phyloP scores from a whole-genome alignment of 2,113 vertebrate genomes.

The Neolamprologus modestus region DNA sequence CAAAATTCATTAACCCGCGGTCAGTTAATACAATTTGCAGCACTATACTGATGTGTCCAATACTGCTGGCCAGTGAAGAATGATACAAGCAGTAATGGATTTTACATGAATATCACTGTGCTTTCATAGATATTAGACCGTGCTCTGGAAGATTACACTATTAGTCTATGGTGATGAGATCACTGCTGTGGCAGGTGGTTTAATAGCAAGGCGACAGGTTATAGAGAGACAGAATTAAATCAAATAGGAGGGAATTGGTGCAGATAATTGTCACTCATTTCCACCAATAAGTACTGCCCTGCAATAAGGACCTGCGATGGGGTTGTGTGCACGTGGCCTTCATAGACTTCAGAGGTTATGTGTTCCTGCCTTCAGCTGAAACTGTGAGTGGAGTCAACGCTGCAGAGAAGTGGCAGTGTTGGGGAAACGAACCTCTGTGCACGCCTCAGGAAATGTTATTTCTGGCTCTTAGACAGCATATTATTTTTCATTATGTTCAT shows the following conservation, averaged over 20 bases:
- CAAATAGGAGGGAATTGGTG: neutral
- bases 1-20: neutral
- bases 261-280: constrained; percentile 11
- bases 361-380: neutral
- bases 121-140: constrained; percentile 8
- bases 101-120: constrained; percentile 4
- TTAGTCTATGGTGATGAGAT: constrained; percentile 39
- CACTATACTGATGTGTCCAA: neutral
- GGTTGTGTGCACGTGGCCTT: neutral
- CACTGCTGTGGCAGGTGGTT: constrained; percentile 3
- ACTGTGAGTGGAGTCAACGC: neutral
- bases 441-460: constrained; percentile 27
- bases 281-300: constrained; percentile 4
- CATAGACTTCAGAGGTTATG: neutral
- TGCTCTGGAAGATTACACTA: constrained; percentile 26
- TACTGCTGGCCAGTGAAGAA: constrained; percentile 24
- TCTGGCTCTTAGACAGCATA: constrained; percentile 5
- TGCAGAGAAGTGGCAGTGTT: neutral
- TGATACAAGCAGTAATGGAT: neutral
- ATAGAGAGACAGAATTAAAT: constrained; percentile 3
- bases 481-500: constrained; percentile 33
- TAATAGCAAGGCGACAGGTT: constrained; percentile 2
- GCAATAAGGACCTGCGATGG: constrained; percentile 9
- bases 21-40: constrained; percentile 3
- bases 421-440: constrained; percentile 7